These are phyloP conservation scores for Formicarius rufipectus DNA, from an alignment of 2,113 vertebrate genomes.

Conservation along the genomic window DNA sequence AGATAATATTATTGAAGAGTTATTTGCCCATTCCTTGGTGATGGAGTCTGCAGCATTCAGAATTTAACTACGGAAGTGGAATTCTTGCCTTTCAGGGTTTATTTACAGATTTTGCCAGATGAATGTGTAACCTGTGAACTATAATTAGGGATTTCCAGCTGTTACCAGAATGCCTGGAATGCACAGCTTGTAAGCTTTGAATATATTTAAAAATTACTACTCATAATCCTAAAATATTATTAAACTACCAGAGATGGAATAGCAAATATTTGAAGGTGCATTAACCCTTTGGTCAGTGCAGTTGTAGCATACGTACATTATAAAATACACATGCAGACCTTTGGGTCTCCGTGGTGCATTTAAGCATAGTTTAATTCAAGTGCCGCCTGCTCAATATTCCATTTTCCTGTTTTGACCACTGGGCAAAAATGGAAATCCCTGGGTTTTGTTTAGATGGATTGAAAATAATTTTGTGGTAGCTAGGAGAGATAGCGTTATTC, in stretches of 20 bases:
- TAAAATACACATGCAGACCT: neutral
- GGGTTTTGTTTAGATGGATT: neutral
- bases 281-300: neutral
- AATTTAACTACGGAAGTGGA: conserved; percentile 57
- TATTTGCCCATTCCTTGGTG: conserved; percentile 11
- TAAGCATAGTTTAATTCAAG: neutral
- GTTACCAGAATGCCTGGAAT: conserved; percentile 70
- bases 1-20: conserved; percentile 22
- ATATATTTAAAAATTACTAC: conserved; percentile 48
- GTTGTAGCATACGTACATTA: neutral
- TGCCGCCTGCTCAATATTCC: neutral
- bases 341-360: neutral
- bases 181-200: conserved; percentile 54
- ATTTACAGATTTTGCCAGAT: conserved; percentile 74
- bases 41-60: conserved; percentile 24
- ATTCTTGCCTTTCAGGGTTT: conserved; percentile 71
- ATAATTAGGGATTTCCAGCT: conserved; percentile 76
- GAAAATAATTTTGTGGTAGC: neutral
- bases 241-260: conserved; percentile 29
- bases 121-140: conserved; percentile 70
- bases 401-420: neutral
- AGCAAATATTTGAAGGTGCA: neutral
- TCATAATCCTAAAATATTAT: conserved; percentile 70
- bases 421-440: neutral
- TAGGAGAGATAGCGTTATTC: neutral